Percentiles rank a stretch among this genome's conserved stretches.
These are phyloP conservation scores for Cephus pygmeus DNA, from an alignment of 2,888 invertebrate genomes.

Conservation along the genomic window DNA sequence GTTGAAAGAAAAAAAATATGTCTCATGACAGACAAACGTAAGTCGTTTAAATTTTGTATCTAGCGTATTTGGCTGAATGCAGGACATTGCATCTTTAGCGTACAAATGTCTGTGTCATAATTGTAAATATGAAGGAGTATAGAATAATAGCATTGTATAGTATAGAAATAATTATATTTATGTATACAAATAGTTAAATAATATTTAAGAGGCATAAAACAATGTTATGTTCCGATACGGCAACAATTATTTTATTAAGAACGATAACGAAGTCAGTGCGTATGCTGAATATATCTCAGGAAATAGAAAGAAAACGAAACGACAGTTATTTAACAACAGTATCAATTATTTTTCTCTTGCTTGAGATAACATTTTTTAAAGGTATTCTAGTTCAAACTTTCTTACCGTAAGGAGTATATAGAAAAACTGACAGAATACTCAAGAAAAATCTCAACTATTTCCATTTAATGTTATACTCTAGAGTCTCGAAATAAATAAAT, in stretches of 20 bases:
- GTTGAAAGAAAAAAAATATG: slow-evolving; percentile 11
- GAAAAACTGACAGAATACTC: neutral
- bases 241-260: slow-evolving; percentile 5
- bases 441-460: neutral
- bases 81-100: slow-evolving; percentile 20
- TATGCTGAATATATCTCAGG: slow-evolving; percentile 7
- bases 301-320: neutral
- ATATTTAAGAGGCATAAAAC: neutral
- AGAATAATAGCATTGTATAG: slow-evolving; percentile 25
- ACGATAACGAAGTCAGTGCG: neutral
- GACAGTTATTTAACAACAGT: neutral
- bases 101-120: slow-evolving; percentile 39
- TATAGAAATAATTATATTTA: slow-evolving; percentile 33
- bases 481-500: neutral
- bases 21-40: slow-evolving; percentile 35
- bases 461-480: neutral
- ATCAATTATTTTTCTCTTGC: neutral
- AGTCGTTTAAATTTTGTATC: neutral
- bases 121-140: slow-evolving; percentile 50
- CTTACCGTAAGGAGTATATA: neutral
- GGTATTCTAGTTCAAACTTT: neutral
- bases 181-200: slow-evolving; percentile 32
- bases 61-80: slow-evolving; percentile 10
- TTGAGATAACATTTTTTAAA: neutral
- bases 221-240: neutral